Evolutionary conservation across 1,140 invertebrate species (phyloP).

Genomic region (Trachymyrmex cornetzi): DNA sequence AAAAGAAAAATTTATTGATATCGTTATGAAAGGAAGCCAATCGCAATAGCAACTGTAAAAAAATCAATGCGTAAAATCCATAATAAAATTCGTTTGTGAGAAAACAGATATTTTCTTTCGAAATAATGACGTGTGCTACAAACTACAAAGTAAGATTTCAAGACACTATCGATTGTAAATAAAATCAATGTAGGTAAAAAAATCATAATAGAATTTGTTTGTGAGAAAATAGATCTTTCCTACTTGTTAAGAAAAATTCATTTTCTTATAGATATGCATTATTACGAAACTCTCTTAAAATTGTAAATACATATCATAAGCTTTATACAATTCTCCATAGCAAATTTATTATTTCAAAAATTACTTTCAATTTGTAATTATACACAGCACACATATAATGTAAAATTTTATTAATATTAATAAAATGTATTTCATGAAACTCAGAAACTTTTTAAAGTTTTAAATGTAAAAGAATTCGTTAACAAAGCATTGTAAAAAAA

Average conservation of each 20-base stretch:
- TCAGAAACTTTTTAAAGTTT: not conserved
- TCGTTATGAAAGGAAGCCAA: not conserved
- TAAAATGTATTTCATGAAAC: not conserved
- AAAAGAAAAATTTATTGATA: not conserved
- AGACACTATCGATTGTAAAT: too few species aligned
- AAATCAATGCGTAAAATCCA: not conserved
- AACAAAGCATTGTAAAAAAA: conserved; percentile 67
- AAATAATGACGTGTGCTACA: too few species aligned
- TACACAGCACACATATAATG: not conserved
- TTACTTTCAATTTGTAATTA: not conserved
- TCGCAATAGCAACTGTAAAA: not conserved
- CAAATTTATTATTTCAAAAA: not conserved
- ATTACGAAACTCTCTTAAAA: not conserved
- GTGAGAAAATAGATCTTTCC: too few species aligned
- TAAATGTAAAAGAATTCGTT: not conserved
- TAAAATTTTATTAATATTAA: conserved; percentile 6
- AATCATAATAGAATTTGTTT: too few species aligned
- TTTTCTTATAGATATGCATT: not conserved
- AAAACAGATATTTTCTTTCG: not conserved
- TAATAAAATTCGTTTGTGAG: not conserved
- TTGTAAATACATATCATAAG: not conserved
- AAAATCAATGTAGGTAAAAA: too few species aligned
- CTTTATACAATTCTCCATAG: not conserved
- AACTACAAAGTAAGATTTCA: too few species aligned
- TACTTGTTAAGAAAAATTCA: not conserved